phyloP scores from a whole-genome alignment of 2,113 vertebrate genomes.

The Sander vitreus region DNA sequence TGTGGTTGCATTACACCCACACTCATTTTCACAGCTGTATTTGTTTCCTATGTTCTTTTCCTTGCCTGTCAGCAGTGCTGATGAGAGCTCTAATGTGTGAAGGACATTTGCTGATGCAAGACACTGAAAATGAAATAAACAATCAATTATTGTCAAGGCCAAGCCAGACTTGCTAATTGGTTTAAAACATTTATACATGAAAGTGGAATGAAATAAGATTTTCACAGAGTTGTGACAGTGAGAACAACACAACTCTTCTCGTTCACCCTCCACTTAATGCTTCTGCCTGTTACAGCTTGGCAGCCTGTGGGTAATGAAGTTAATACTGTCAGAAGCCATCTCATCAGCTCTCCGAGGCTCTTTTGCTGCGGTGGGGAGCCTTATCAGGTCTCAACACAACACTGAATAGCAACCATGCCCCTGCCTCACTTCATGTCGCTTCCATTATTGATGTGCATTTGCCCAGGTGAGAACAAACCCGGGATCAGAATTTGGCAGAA shows the following conservation, averaged over 20 bases:
- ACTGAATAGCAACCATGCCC: slow-evolving; percentile 45
- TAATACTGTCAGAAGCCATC: slow-evolving; percentile 78
- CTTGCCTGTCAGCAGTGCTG: slow-evolving; percentile 32
- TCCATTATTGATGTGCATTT: slow-evolving; percentile 83
- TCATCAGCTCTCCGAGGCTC: slow-evolving; percentile 76
- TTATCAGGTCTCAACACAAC: slow-evolving; percentile 78
- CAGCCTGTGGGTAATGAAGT: slow-evolving; percentile 66
- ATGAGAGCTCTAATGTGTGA: slow-evolving; percentile 52
- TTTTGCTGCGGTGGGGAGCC: slow-evolving; percentile 56
- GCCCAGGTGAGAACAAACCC: slow-evolving; percentile 74
- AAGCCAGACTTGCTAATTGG: slow-evolving; percentile 57
- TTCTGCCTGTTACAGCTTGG: slow-evolving; percentile 61
- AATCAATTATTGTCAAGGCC: slow-evolving; percentile 55
- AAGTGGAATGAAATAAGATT: slow-evolving; percentile 62
- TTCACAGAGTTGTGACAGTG: slow-evolving; percentile 62
- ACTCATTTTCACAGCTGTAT: slow-evolving; percentile 10
- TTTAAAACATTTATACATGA: slow-evolving; percentile 62
- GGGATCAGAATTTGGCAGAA: slow-evolving; percentile 69
- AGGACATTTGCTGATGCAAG: slow-evolving; percentile 69
- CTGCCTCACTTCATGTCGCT: slow-evolving; percentile 54
- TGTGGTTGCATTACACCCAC: neutral
- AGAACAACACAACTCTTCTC: slow-evolving; percentile 52
- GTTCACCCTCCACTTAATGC: slow-evolving; percentile 55
- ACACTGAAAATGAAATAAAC: slow-evolving; percentile 67
- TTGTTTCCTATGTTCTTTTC: slow-evolving; percentile 23